These are phyloP conservation scores for Helarctos malayanus DNA, from an alignment of 2,797 vertebrate genomes.

Conservation along the genomic window DNA sequence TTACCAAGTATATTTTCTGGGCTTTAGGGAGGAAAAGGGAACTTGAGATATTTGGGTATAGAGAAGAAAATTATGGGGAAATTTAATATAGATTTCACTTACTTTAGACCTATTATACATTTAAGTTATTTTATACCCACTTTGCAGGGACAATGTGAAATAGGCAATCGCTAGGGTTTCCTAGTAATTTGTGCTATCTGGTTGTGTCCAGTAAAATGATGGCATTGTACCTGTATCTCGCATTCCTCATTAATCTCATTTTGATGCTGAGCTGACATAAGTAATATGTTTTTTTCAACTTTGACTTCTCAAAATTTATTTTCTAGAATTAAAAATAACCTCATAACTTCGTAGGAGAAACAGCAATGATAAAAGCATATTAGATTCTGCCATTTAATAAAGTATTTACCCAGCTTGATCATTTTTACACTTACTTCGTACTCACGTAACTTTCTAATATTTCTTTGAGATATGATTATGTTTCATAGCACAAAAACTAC, in stretches of 20 bases:
- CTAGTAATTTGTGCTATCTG: not conserved
- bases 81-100: not conserved
- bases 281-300: not conserved
- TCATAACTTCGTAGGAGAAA: not conserved
- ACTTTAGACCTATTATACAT: not conserved
- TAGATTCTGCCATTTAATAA: slow-evolving; percentile 1
- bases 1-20: not conserved
- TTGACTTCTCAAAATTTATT: not conserved
- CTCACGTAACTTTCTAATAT: not conserved
- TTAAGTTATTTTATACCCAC: not conserved
- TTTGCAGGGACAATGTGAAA: not conserved
- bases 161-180: not conserved
- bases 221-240: not conserved
- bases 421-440: not conserved
- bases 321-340: not conserved
- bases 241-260: not conserved
- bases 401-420: not conserved
- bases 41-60: not conserved
- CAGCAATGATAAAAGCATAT: not conserved
- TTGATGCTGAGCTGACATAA: not conserved
- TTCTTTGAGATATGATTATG: not conserved
- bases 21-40: not conserved
- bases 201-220: not conserved
- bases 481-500: not conserved
- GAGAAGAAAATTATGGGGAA: not conserved